These are phyloP conservation scores for Lamellibrachia luymesi DNA, from an alignment of 1,140 invertebrate genomes.

Conservation along the genomic window DNA sequence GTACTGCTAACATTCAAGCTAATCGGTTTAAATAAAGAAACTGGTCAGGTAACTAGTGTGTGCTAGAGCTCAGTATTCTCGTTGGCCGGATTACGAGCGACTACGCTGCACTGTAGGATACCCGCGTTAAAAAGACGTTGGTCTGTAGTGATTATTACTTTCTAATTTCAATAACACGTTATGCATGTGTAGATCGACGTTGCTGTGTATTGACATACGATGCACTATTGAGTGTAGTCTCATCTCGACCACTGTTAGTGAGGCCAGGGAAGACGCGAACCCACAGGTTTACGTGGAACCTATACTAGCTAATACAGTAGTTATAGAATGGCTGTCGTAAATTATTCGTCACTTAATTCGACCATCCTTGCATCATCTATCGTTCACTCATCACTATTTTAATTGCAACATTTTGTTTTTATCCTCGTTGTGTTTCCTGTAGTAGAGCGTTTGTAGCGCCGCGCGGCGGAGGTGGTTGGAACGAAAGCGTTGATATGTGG, in stretches of 20 bases:
- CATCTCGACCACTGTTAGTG: neutral
- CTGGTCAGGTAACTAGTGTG: neutral
- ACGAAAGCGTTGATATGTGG: neutral
- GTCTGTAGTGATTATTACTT: neutral
- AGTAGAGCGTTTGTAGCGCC: neutral
- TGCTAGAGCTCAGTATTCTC: no score
- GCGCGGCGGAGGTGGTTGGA: neutral
- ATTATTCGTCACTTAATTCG: neutral
- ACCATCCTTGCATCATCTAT: neutral
- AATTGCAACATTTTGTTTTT: conserved; percentile 1
- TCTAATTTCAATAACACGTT: conserved; percentile 1
- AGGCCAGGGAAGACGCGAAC: neutral
- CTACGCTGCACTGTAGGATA: neutral
- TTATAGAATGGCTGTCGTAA: neutral
- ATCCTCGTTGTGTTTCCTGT: neutral
- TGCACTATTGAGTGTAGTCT: neutral
- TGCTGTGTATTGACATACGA: neutral
- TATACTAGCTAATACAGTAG: neutral
- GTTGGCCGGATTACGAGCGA: no score
- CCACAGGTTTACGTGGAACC: neutral
- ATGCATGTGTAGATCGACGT: neutral
- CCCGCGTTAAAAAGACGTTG: neutral
- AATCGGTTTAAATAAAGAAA: neutral
- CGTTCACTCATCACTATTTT: neutral
- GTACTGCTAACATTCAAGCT: neutral